Base-by-base conservation (phyloP, 2,113 vertebrate genomes). In the Lasiurus cinereus region DNA sequence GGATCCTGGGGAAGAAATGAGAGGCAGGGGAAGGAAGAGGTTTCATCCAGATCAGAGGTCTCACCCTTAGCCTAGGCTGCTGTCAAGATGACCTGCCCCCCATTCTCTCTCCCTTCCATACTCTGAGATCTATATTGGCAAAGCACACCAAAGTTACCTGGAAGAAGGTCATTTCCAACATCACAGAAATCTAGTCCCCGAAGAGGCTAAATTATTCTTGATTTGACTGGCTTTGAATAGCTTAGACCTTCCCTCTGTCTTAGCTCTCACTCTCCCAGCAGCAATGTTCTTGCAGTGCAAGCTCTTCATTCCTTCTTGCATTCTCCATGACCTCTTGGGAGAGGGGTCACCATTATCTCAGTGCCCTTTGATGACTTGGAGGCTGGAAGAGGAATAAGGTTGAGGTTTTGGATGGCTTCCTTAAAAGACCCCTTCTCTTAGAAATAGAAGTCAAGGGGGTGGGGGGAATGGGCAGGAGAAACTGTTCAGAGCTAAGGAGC, bases 121-220 rank as follows among this genome's bases (percentile, higher is more conserved):
- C 24, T 59, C 67, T 62, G 76, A 80, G 48, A 82, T 48, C 19
- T 7, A n/a, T 29, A 48, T 22, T 3, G 59, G 52, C 39, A 87
- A 43, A 76, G 33, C 48, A 64, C 8, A 31, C 18, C n/a, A 56
- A 22, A 50, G 29, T 73, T 43, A 79, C 84, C 31, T 52, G 56
- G 27, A 84, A 88, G 36, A 56, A 62, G 52, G 31, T 76, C 73
- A 46, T 88, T 95, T 76, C 48, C 27, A 90, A 19, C 64, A 78
- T 16, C 18, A 24, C 6, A 22, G 82, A 74, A 43, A 46, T 54
- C 80, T 88, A 36, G 73, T 59, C 74, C 46, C 83, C 33, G 59
- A 64, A 52, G 52, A 59, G 87, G 39, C n/a, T 29, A 29, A 33
- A 29, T 72, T 22, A 29, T 59, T 80, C 48, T 82, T n/a, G 2